Evolutionary conservation across 2,888 invertebrate species (phyloP).

Genomic region (Drosophila demipolita): DNA sequence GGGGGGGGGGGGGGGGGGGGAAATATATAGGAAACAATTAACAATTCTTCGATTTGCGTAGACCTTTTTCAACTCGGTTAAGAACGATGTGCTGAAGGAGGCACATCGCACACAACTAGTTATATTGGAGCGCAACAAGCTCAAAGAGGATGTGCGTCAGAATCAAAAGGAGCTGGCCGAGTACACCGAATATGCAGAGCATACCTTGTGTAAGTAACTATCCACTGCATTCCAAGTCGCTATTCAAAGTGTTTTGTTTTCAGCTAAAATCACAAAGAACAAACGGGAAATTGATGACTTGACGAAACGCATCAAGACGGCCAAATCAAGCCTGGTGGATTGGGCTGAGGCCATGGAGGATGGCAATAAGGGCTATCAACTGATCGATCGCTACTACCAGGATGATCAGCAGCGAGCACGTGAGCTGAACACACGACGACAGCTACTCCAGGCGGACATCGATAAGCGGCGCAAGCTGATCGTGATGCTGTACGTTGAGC

Average conservation of each 20-base stretch:
- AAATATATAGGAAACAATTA: neutral
- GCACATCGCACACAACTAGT: conserved; percentile 85
- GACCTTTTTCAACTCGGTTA: conserved; percentile 87
- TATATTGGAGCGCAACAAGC: conserved; percentile 84
- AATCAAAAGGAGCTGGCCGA: conserved; percentile 75
- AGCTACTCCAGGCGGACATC: conserved; percentile 86
- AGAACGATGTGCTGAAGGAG: conserved; percentile 88
- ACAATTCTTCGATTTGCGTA: conserved; percentile 86
- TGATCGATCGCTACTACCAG: conserved; percentile 90
- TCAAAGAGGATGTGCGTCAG: conserved; percentile 76
- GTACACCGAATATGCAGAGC: conserved; percentile 70
- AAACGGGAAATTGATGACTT: conserved; percentile 88
- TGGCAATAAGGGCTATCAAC: conserved; percentile 88
- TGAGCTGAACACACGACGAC: conserved; percentile 87
- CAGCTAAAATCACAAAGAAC: conserved; percentile 86
- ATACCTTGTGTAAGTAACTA: conserved; percentile 77
- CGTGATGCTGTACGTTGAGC: conserved; percentile 86
- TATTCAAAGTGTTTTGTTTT: neutral
- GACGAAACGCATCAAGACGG: conserved; percentile 89
- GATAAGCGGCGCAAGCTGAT: conserved; percentile 85
- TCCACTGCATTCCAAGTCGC: too few relatives aligned
- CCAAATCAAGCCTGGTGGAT: conserved; percentile 87
- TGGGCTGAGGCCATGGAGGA: conserved; percentile 90
- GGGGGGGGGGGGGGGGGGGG: too few relatives aligned
- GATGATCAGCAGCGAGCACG: conserved; percentile 89